Evolutionary conservation across 2,113 vertebrate species (phyloP).

Genomic region (Struthio camelus): DNA sequence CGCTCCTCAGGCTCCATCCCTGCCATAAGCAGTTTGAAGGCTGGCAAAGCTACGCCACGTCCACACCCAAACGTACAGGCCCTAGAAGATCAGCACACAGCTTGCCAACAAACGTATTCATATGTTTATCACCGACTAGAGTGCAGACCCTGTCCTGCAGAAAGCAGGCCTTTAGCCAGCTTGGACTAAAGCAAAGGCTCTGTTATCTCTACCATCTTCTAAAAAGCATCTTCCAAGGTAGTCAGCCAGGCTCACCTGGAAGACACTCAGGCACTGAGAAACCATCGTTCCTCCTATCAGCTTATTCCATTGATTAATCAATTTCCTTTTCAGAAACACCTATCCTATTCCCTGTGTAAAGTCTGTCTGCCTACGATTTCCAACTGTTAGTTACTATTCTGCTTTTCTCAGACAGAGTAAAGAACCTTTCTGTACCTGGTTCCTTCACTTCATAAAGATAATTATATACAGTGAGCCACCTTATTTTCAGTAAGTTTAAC

Average conservation of each 20-base stretch:
- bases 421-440: neutral
- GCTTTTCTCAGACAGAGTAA: neutral
- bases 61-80: no score
- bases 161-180: no score
- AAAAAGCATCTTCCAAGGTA: neutral
- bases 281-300: neutral
- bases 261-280: neutral
- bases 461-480: rapidly evolving
- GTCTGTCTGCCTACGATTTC: neutral
- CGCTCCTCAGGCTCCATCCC: no score
- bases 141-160: rapidly evolving
- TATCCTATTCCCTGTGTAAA: neutral
- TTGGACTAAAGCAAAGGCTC: neutral
- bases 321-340: neutral
- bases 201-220: neutral
- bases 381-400: neutral
- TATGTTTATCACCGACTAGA: no score
- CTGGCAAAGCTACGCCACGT: no score
- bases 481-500: neutral
- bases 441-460: neutral
- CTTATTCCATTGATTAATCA: rapidly evolving
- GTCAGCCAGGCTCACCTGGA: neutral
- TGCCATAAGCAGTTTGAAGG: no score
- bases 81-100: no score
- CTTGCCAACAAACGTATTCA: no score